Conservation (phyloP, 2,888 invertebrate genomes). For the Catocala sponsa region DNA sequence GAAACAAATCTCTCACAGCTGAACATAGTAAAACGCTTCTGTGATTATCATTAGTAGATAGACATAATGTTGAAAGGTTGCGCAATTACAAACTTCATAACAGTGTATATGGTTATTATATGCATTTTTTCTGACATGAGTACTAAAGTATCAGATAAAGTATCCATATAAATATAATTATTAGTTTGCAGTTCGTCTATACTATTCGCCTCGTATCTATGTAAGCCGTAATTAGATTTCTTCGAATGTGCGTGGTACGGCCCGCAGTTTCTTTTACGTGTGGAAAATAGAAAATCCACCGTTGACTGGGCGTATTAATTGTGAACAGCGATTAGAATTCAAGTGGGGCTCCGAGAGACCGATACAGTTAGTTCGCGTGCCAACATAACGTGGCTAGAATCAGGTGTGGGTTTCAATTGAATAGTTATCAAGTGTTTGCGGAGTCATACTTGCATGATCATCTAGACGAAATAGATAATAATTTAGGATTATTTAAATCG, state of each 20-base stretch:
- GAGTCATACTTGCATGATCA: conserved; percentile 63
- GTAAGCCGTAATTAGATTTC: conserved; percentile 79
- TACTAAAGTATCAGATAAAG: neutral
- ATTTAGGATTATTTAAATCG: conserved; percentile 61
- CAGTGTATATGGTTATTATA: conserved; percentile 14
- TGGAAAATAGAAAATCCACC: conserved; percentile 88
- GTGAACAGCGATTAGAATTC: conserved; percentile 84
- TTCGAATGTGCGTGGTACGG: conserved; percentile 73
- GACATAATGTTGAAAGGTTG: conserved; percentile 22
- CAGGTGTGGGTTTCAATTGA: conserved; percentile 65
- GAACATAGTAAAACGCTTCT: conserved; percentile 8
- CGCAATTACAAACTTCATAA: conserved; percentile 20
- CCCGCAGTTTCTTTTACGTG: conserved; percentile 87
- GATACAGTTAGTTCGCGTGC: conserved; percentile 86
- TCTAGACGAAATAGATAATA: conserved; percentile 58
- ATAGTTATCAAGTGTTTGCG: conserved; percentile 60
- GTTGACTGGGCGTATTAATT: conserved; percentile 87
- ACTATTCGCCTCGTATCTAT: conserved; percentile 35
- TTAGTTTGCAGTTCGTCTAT: conserved; percentile 28
- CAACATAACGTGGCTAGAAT: conserved; percentile 78
- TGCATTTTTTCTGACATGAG: conserved; percentile 1
- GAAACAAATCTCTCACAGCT: conserved; percentile 27
- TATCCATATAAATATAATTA: conserved; percentile 3
- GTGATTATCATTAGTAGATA: conserved; percentile 6
- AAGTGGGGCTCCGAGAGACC: conserved; percentile 72